Percentiles rank a stretch among this genome's conserved stretches.
phyloP scores from a whole-genome alignment of 2,888 invertebrate species.

The Cephalotes varians region DNA sequence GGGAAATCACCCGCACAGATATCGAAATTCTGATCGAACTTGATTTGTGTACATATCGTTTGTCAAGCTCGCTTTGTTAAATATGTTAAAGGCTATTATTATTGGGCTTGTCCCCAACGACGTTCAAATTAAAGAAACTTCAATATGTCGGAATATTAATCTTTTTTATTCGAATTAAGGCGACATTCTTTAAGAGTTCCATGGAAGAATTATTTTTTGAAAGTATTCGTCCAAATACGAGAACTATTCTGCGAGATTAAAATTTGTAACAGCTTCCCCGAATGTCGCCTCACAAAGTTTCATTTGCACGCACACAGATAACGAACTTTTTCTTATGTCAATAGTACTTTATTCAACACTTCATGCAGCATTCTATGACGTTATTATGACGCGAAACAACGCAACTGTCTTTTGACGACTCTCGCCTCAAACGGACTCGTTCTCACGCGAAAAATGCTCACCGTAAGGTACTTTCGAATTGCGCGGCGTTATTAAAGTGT shows the following conservation, averaged over 20 bases:
- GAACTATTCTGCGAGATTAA: conserved; percentile 24
- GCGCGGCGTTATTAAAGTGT: conserved; percentile 76
- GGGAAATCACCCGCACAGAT: not conserved
- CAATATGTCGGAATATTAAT: not conserved
- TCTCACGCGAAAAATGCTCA: conserved; percentile 28
- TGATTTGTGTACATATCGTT: conserved; percentile 26
- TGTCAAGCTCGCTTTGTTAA: not conserved
- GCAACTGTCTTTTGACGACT: conserved; percentile 34
- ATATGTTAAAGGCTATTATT: not conserved
- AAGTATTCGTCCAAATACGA: not conserved
- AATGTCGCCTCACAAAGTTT: not conserved
- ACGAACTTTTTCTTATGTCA: conserved; percentile 11
- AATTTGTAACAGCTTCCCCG: not conserved
- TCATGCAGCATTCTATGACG: conserved; percentile 4
- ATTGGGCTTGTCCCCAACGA: not conserved
- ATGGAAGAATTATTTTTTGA: not conserved
- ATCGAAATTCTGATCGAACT: not conserved
- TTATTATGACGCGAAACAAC: conserved; percentile 41
- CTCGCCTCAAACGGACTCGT: conserved; percentile 31
- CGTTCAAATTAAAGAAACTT: not conserved
- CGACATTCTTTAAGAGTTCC: not conserved
- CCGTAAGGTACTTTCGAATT: conserved; percentile 61
- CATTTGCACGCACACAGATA: not conserved
- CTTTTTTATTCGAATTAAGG: not conserved
- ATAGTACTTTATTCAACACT: conserved; percentile 15